These are phyloP conservation scores for Andrena trimmerana DNA, from an alignment of 2,888 invertebrate species.

Conservation along the genomic window DNA sequence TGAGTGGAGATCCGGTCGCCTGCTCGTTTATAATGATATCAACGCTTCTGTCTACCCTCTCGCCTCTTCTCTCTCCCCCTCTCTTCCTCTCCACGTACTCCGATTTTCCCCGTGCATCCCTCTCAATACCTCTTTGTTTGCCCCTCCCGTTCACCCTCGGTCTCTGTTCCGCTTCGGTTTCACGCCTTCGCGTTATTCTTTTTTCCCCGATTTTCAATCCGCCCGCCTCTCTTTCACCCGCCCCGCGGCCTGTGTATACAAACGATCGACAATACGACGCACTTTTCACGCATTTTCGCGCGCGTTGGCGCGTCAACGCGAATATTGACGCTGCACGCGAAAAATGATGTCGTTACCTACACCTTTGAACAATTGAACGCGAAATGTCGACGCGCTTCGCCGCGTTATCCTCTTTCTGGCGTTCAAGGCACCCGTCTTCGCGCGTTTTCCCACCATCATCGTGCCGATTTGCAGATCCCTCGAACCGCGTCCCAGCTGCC, in stretches of 20 bases:
- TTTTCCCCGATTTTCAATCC: conserved; percentile 10
- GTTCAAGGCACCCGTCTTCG: neutral
- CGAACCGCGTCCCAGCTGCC: neutral
- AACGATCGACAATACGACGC: conserved; percentile 42
- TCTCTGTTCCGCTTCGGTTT: conserved; percentile 27
- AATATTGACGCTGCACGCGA: conserved; percentile 37
- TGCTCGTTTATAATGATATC: conserved; percentile 79
- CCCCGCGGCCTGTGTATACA: neutral
- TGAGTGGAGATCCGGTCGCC: conserved; percentile 77
- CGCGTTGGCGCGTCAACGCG: conserved; percentile 29
- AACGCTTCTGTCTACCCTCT: conserved; percentile 49
- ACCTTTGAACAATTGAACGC: conserved; percentile 41
- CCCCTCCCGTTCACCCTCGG: neutral
- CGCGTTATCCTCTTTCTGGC: neutral
- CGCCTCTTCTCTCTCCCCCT: neutral
- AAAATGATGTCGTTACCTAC: conserved; percentile 63
- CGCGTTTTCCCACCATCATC: neutral
- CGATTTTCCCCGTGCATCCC: conserved; percentile 22
- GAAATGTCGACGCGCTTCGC: conserved; percentile 25
- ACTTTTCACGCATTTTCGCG: conserved; percentile 42
- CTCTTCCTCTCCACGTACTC: neutral
- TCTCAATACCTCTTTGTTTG: conserved; percentile 39
- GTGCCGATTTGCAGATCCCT: neutral
- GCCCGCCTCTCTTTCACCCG: neutral
- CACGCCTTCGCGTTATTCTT: conserved; percentile 16